Conservation (phyloP, 2,113 vertebrate genomes). For the Cryptomyrus ogoouensis region DNA sequence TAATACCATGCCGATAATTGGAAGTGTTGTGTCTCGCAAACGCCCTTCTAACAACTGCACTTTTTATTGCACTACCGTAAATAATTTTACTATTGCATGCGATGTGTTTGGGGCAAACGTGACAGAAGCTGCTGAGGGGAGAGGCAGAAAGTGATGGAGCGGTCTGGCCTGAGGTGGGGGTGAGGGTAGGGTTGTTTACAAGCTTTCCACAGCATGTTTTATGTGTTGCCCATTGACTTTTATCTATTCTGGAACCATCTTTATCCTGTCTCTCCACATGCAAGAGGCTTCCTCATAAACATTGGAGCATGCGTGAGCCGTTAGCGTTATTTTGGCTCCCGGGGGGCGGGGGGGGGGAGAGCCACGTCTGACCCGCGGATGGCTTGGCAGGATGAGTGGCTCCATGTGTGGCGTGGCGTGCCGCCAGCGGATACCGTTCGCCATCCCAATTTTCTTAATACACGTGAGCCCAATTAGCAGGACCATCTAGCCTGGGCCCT, state of each 20-base stretch:
- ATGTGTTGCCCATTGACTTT: not conserved
- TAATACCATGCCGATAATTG: not conserved
- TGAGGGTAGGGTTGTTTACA: not conserved
- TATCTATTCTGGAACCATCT: constrained; percentile 9
- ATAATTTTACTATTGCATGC: constrained; percentile 17
- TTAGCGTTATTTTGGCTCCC: not conserved
- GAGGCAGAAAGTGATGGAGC: not conserved
- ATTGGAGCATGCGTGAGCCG: not conserved
- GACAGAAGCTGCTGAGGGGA: constrained; percentile 3
- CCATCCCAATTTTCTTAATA: not conserved
- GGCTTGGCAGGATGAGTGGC: not conserved
- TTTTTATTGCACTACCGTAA: not conserved
- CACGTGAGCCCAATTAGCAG: not conserved
- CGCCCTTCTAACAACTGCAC: constrained; percentile 1
- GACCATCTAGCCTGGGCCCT: not conserved
- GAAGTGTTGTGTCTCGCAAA: constrained; percentile 1
- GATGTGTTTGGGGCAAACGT: not conserved
- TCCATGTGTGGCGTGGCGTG: not conserved
- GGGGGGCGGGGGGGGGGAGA: not conserved
- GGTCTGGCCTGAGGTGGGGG: not conserved
- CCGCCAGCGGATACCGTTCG: not conserved
- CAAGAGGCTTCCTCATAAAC: not conserved
- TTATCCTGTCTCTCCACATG: not conserved
- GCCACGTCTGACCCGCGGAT: not conserved
- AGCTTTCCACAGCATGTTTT: constrained; percentile 5